phyloP scores from a whole-genome alignment of 2,797 vertebrate genomes.

The Champsocephalus esox region DNA sequence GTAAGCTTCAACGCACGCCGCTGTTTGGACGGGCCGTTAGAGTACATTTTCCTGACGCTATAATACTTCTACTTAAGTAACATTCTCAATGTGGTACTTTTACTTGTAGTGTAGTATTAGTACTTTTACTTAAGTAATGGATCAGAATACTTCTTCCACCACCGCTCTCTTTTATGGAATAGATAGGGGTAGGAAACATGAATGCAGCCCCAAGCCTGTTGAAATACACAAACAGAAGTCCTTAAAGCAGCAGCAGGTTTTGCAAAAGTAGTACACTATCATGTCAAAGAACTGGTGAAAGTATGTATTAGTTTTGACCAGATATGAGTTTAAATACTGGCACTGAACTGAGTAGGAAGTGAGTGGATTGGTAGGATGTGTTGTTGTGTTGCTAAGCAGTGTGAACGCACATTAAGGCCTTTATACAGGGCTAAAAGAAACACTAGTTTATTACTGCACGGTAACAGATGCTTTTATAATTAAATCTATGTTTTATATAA shows the following conservation, averaged over 20 bases:
- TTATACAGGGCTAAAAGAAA: conserved; percentile 16
- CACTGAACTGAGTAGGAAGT: conserved; percentile 16
- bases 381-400: conserved; percentile 36
- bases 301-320: conserved; percentile 7
- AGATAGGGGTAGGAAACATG: too few species aligned
- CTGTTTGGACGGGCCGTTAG: too few species aligned
- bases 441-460: conserved; percentile 42
- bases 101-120: too few species aligned
- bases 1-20: too few species aligned
- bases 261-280: conserved; percentile 14
- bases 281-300: neutral
- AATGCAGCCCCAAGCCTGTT: neutral
- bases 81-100: too few species aligned
- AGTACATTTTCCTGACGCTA: too few species aligned
- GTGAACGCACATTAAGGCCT: conserved; percentile 32
- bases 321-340: neutral
- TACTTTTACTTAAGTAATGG: too few species aligned
- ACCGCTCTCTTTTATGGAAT: neutral
- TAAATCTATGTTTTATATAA: conserved; percentile 73
- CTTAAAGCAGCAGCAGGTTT: neutral
- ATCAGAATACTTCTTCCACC: neutral
- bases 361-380: conserved; percentile 8
- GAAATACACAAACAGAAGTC: neutral
- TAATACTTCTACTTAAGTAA: too few species aligned
- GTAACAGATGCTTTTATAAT: conserved; percentile 53